phyloP scores from a whole-genome alignment of 2,797 vertebrate species.

The Myoxocephalus aenaeus region DNA sequence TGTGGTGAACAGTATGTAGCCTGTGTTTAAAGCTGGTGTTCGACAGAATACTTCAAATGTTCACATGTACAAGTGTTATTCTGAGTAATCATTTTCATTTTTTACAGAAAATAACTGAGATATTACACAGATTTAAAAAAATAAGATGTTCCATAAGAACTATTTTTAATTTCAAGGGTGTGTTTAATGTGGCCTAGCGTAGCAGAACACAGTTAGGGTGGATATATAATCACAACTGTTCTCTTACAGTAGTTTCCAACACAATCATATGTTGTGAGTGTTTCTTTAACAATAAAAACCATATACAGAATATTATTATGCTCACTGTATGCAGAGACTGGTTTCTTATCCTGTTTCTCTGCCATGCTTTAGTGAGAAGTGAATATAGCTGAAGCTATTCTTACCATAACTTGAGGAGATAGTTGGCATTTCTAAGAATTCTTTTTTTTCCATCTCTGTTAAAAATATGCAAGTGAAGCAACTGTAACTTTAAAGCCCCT shows the following conservation, averaged over 20 bases:
- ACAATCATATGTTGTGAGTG: not conserved
- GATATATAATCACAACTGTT: not conserved
- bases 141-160: not conserved
- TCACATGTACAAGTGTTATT: not conserved
- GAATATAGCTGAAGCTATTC: slow-evolving; percentile 27
- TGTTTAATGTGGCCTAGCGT: not conserved
- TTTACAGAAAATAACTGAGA: not conserved
- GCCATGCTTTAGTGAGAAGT: slow-evolving; percentile 7
- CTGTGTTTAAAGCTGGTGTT: not conserved
- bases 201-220: not conserved
- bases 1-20: not conserved
- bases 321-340: not conserved
- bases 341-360: slow-evolving; percentile 4
- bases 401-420: slow-evolving; percentile 30
- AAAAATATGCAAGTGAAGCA: slow-evolving; percentile 39
- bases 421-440: slow-evolving; percentile 27
- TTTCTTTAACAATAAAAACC: not conserved
- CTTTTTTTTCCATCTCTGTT: slow-evolving; percentile 16
- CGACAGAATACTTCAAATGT: not conserved
- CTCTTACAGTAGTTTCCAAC: not conserved
- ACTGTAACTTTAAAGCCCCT: slow-evolving; percentile 38
- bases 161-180: not conserved
- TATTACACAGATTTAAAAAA: not conserved
- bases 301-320: not conserved
- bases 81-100: not conserved